Percentiles rank a stretch among this genome's conserved stretches.
These are phyloP conservation scores for Aeoliscus strigatus DNA, from an alignment of 2,797 vertebrate species.

Conservation along the genomic window DNA sequence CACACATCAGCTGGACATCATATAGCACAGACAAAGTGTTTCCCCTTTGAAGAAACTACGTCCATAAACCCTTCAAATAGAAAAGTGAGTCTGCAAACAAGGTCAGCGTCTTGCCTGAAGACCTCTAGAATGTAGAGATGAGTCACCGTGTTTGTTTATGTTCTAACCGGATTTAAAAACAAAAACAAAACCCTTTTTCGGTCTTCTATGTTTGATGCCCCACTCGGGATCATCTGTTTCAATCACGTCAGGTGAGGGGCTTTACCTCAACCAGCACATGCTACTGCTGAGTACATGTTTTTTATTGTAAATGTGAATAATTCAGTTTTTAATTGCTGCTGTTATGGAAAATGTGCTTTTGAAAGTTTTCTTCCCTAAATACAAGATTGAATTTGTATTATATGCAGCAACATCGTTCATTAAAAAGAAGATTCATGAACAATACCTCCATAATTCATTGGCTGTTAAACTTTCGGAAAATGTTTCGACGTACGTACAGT, in stretches of 20 bases:
- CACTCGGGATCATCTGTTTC: conserved; percentile 55
- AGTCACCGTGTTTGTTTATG: conserved; percentile 56
- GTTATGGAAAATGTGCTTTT: too few species aligned
- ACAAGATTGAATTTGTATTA: too few species aligned
- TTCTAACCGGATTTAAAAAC: conserved; percentile 52
- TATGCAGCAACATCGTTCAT: too few species aligned
- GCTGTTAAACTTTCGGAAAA: too few species aligned
- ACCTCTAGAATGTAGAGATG: conserved; percentile 38
- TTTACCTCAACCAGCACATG: too few species aligned
- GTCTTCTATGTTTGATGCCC: conserved; percentile 56
- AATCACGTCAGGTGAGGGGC: conserved; percentile 50
- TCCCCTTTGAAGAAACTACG: conserved; percentile 21
- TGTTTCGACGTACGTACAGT: too few species aligned
- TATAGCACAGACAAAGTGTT: conserved; percentile 14
- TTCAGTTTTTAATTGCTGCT: too few species aligned
- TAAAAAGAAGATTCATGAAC: too few species aligned
- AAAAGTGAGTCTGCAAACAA: conserved; percentile 57
- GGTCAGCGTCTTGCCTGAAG: conserved; percentile 57
- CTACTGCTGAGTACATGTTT: too few species aligned
- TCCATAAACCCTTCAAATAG: conserved; percentile 36
- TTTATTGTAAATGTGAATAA: too few species aligned
- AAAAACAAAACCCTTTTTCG: conserved; percentile 45
- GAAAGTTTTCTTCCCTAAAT: too few species aligned
- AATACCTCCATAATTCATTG: too few species aligned
- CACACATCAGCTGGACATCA: conserved; percentile 7